phyloP scores from a whole-genome alignment of 1,140 invertebrate species.

The Stegodyphus mimosarum region DNA sequence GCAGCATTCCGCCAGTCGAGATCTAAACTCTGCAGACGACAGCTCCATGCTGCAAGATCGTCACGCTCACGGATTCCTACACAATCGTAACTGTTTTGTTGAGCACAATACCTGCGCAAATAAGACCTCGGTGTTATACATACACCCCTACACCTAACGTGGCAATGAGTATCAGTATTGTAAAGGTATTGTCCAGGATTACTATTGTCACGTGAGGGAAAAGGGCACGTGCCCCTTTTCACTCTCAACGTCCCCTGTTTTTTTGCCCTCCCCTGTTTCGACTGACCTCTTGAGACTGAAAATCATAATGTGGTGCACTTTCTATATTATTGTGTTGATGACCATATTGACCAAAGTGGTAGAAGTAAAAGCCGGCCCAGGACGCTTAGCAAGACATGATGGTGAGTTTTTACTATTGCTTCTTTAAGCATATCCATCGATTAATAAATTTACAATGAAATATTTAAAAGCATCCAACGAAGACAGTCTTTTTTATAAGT shows the following conservation, averaged over 20 bases:
- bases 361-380: neutral
- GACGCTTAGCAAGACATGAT: constrained; percentile 20
- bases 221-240: neutral
- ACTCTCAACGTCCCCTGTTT: neutral
- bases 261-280: too few relatives aligned
- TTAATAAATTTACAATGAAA: too few relatives aligned
- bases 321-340: neutral
- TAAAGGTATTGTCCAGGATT: neutral
- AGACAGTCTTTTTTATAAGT: too few relatives aligned
- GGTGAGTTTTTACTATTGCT: constrained; percentile 19
- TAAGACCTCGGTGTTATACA: too few relatives aligned
- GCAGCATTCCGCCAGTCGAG: neutral
- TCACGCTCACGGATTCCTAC: neutral
- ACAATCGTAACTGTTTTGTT: neutral
- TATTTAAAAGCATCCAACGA: too few relatives aligned
- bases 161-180: constrained; percentile 1
- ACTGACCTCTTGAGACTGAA: neutral
- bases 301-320: neutral
- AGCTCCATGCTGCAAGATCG: neutral
- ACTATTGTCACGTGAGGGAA: constrained; percentile 10
- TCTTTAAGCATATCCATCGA: neutral
- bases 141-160: neutral
- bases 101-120: neutral
- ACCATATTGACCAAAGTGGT: constrained; percentile 9
- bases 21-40: neutral